Percentiles rank a stretch among this genome's conserved stretches.
phyloP scores from a whole-genome alignment of 2,888 invertebrate species.

The Crematogaster levior region DNA sequence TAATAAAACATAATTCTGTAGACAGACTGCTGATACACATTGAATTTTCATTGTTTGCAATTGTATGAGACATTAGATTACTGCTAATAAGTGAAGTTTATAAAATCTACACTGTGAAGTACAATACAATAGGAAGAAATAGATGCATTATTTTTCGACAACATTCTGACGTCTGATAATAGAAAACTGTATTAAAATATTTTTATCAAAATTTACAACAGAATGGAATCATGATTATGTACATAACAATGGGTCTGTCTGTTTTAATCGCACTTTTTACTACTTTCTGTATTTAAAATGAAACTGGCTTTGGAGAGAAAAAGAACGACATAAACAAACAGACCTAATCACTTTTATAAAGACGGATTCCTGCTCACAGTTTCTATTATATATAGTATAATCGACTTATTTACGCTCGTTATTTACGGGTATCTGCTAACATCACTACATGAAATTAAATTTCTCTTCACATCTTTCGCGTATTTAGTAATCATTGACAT shows the following conservation, averaged over 20 bases:
- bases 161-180: conserved; percentile 46
- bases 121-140: conserved; percentile 6
- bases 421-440: background rate
- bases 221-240: conserved; percentile 24
- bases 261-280: conserved; percentile 16
- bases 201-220: conserved; percentile 21
- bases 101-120: conserved; percentile 24
- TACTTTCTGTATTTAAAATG: conserved; percentile 20
- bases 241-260: conserved; percentile 24
- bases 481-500: conserved; percentile 1
- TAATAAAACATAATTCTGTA: conserved; percentile 28
- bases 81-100: conserved; percentile 21
- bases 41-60: conserved; percentile 32
- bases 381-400: conserved; percentile 23
- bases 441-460: conserved; percentile 9
- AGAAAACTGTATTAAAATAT: conserved; percentile 61
- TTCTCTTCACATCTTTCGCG: conserved; percentile 2
- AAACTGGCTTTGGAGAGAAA: conserved; percentile 4
- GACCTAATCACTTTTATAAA: conserved; percentile 23
- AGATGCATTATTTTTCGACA: conserved; percentile 6
- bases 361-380: conserved; percentile 33
- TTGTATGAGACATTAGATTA: conserved; percentile 11
- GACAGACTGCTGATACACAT: conserved; percentile 50
- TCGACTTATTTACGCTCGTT: background rate
- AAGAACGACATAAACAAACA: conserved; percentile 30